These are phyloP conservation scores for Carapus acus DNA, from an alignment of 2,797 vertebrate species.

Conservation along the genomic window DNA sequence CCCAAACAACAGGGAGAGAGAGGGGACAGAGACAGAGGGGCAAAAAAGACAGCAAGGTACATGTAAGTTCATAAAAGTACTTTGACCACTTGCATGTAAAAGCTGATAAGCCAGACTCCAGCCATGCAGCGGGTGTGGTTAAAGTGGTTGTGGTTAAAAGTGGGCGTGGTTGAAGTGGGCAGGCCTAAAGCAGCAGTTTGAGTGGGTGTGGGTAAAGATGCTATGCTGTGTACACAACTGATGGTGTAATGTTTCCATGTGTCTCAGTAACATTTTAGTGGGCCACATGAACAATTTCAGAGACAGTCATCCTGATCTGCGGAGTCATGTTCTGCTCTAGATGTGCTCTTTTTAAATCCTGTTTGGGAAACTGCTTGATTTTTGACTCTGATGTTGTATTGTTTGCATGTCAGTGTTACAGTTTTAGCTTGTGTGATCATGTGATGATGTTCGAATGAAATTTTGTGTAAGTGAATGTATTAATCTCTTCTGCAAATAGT, in stretches of 20 bases:
- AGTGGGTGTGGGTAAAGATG: neutral
- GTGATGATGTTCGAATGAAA: no score
- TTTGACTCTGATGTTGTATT: no score
- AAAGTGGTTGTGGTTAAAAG: neutral
- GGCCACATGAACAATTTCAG: no score
- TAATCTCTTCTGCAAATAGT: neutral
- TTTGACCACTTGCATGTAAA: neutral
- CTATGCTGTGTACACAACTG: neutral
- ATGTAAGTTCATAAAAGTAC: neutral
- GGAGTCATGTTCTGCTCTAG: no score
- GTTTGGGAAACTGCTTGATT: no score
- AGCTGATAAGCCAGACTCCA: constrained; percentile 7
- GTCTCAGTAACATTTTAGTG: no score
- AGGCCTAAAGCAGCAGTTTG: neutral
- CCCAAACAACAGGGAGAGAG: constrained; percentile 37
- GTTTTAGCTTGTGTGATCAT: no score
- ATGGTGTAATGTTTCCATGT: no score
- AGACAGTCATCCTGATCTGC: no score
- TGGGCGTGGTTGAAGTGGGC: neutral
- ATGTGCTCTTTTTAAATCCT: no score
- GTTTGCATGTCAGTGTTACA: no score
- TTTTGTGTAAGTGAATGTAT: neutral
- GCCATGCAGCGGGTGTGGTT: constrained; percentile 28
- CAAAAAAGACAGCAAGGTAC: neutral
- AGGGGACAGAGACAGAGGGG: neutral